Evolutionary conservation across 2,888 invertebrate species (phyloP).

Genomic region (Aporophyla nigra): DNA sequence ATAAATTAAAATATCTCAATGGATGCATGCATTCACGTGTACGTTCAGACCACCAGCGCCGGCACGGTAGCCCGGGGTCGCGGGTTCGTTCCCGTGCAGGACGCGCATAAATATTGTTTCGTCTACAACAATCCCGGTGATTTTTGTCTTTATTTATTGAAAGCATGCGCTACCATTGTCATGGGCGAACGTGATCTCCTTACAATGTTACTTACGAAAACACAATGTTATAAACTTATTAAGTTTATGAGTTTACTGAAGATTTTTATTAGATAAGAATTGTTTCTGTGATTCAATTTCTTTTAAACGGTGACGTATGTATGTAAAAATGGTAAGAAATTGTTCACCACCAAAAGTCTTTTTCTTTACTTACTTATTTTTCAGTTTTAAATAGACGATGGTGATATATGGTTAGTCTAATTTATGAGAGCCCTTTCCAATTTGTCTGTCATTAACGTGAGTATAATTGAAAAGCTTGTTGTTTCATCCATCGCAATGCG

Average conservation of each 20-base stretch:
- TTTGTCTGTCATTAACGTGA: no score
- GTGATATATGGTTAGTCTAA: no score
- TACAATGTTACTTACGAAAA: slow-evolving; percentile 61
- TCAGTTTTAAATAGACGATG: no score
- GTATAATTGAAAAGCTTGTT: no score
- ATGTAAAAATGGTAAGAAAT: no score
- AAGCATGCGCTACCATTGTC: slow-evolving; percentile 81
- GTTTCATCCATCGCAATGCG: no score
- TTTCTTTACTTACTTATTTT: no score
- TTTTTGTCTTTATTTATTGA: slow-evolving; percentile 87
- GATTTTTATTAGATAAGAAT: slow-evolving; percentile 47
- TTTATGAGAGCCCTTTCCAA: no score
- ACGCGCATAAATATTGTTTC: slow-evolving; percentile 84
- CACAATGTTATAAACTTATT: slow-evolving; percentile 66
- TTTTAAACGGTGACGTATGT: no score
- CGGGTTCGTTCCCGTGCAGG: slow-evolving; percentile 77
- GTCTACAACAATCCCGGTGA: slow-evolving; percentile 84
- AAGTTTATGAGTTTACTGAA: slow-evolving; percentile 57
- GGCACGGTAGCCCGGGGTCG: slow-evolving; percentile 87
- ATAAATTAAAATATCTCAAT: slow-evolving; percentile 18
- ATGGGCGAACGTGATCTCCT: slow-evolving; percentile 67
- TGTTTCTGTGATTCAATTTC: neutral
- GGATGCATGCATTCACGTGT: slow-evolving; percentile 47
- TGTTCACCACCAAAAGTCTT: no score
- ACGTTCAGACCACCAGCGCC: slow-evolving; percentile 80